Evolutionary conservation across 2,888 invertebrate genomes (phyloP).

Genomic region (Ferrisia virgata): DNA sequence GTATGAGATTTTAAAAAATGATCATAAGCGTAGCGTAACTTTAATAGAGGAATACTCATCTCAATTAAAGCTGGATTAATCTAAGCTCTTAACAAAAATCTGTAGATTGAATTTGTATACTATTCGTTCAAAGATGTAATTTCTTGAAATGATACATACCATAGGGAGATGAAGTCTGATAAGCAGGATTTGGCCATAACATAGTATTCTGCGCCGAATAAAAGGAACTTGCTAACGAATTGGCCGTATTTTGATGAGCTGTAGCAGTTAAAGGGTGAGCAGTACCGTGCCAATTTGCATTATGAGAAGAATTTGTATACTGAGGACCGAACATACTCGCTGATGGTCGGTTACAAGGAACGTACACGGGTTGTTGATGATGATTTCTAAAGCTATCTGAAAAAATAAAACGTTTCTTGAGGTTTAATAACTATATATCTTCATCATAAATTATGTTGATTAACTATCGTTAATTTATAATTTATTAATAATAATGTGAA

Average conservation of each 20-base stretch:
- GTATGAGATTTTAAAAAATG: too few relatives aligned
- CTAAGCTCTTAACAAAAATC: too few relatives aligned
- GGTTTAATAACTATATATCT: too few relatives aligned
- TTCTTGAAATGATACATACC: conserved; percentile 55
- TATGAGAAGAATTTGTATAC: conserved; percentile 12
- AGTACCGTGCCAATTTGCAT: conserved; percentile 33
- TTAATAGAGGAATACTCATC: too few relatives aligned
- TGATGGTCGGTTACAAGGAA: conserved; percentile 56
- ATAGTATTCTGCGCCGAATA: conserved; percentile 57
- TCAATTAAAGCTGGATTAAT: too few relatives aligned
- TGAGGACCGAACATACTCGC: conserved; percentile 34
- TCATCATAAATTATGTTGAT: too few relatives aligned
- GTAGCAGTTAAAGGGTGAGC: conserved; percentile 55
- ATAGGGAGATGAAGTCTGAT: conserved; percentile 77
- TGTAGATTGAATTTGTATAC: too few relatives aligned
- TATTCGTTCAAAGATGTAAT: too few relatives aligned
- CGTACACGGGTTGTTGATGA: conserved; percentile 62
- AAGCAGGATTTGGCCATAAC: conserved; percentile 68
- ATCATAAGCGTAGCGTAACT: too few relatives aligned
- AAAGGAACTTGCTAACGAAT: conserved; percentile 59
- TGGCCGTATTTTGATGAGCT: conserved; percentile 44
- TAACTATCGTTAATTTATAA: too few relatives aligned
- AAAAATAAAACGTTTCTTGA: neutral
- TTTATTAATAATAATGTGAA: too few relatives aligned
- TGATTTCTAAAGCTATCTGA: conserved; percentile 29